These are phyloP conservation scores for Cremastinae sp. DNA, from an alignment of 2,888 invertebrate genomes.

Conservation along the genomic window DNA sequence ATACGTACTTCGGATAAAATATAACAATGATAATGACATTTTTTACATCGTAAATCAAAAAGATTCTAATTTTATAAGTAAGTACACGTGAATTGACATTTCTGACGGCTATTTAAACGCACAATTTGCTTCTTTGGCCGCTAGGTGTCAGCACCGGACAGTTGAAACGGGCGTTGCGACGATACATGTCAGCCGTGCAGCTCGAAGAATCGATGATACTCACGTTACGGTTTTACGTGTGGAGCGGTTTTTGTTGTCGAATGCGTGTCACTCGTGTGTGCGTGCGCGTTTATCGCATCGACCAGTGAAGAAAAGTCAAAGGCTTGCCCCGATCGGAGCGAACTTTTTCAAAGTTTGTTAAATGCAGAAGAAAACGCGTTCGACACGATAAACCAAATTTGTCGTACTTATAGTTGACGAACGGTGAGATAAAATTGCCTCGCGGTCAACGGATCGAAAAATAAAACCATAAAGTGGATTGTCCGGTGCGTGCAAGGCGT, in stretches of 20 bases:
- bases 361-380: neutral
- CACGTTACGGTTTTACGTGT: conserved; percentile 4
- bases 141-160: conserved; percentile 43
- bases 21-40: too few species aligned
- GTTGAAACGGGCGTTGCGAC: conserved; percentile 28
- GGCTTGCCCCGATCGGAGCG: conserved; percentile 7
- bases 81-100: too few species aligned
- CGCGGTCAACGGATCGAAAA: neutral
- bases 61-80: too few species aligned
- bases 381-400: too few species aligned
- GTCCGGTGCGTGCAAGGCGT: neutral
- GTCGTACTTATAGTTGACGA: too few species aligned
- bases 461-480: neutral
- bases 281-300: conserved; percentile 31
- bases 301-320: conserved; percentile 35
- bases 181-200: conserved; percentile 34
- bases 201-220: conserved; percentile 51
- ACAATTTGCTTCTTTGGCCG: neutral
- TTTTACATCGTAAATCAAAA: too few species aligned
- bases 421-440: neutral
- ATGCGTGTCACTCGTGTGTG: conserved; percentile 3
- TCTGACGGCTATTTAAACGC: too few species aligned
- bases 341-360: neutral
- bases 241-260: conserved; percentile 5
- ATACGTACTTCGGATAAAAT: too few species aligned